These are phyloP conservation scores for Pelodiscus sinensis DNA, from an alignment of 2,113 vertebrate species.

Conservation along the genomic window DNA sequence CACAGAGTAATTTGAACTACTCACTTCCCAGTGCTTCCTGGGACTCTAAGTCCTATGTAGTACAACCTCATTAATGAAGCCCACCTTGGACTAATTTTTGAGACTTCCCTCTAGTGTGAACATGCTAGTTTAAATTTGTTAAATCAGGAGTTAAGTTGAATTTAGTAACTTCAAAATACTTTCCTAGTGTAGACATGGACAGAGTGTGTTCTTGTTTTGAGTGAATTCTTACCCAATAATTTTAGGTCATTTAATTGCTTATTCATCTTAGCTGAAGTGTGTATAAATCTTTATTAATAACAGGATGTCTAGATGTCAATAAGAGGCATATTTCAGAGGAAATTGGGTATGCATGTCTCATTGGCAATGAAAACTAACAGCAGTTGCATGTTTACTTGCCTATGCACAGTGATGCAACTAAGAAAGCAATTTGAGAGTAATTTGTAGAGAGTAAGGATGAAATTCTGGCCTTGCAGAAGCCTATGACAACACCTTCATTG, in stretches of 20 bases:
- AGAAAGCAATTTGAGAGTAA: background rate
- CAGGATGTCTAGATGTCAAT: background rate
- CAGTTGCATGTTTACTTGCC: slow-evolving; percentile 13
- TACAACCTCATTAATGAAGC: no score
- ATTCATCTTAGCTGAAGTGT: background rate
- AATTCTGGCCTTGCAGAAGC: background rate
- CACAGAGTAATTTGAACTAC: no score
- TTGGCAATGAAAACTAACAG: background rate
- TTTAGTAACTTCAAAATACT: no score
- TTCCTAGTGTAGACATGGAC: no score
- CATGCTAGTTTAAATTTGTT: no score
- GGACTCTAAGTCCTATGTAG: no score
- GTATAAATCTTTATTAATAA: background rate
- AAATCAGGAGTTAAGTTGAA: no score
- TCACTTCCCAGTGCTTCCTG: no score
- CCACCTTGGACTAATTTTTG: no score
- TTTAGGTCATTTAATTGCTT: background rate
- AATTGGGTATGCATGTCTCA: background rate
- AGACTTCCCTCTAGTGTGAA: no score
- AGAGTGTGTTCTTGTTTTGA: background rate
- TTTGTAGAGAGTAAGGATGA: background rate
- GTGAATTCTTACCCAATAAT: background rate
- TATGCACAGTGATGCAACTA: background rate
- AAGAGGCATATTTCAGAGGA: background rate
- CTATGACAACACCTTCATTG: background rate